phyloP scores from a whole-genome alignment of 2,113 vertebrate genomes.

The Grallaria varia region DNA sequence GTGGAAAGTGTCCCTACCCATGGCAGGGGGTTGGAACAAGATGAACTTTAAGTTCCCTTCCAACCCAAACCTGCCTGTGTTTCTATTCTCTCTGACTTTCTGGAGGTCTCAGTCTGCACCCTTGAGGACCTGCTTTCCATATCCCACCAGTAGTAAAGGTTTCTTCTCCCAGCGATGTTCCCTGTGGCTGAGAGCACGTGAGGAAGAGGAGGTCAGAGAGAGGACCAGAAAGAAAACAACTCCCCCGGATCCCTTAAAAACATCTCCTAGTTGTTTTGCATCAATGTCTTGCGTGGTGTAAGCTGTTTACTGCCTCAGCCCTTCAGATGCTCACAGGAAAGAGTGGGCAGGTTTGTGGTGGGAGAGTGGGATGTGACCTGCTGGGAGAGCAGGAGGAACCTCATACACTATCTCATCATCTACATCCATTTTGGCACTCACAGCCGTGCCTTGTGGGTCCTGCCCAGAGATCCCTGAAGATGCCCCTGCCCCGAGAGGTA shows the following conservation, averaged over 20 bases:
- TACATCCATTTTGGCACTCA: background rate
- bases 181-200: background rate
- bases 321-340: background rate
- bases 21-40: fast-evolving
- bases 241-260: background rate
- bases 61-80: background rate
- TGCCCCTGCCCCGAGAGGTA: background rate
- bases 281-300: background rate
- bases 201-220: background rate
- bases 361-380: background rate
- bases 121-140: background rate
- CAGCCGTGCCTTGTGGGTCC: background rate
- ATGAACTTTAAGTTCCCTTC: background rate
- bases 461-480: background rate
- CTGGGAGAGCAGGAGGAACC: background rate
- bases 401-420: background rate
- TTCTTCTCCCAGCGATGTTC: background rate
- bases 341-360: background rate
- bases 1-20: background rate
- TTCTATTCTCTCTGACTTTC: background rate
- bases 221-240: background rate
- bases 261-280: background rate
- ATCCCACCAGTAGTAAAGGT: background rate
- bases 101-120: background rate
- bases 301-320: slow-evolving; percentile 1